A percentile compares a stretch with the other conserved stretches of the same genome.
Evolutionary conservation across 2,113 vertebrate genomes (phyloP).

Genomic region (Myotis yumanensis): DNA sequence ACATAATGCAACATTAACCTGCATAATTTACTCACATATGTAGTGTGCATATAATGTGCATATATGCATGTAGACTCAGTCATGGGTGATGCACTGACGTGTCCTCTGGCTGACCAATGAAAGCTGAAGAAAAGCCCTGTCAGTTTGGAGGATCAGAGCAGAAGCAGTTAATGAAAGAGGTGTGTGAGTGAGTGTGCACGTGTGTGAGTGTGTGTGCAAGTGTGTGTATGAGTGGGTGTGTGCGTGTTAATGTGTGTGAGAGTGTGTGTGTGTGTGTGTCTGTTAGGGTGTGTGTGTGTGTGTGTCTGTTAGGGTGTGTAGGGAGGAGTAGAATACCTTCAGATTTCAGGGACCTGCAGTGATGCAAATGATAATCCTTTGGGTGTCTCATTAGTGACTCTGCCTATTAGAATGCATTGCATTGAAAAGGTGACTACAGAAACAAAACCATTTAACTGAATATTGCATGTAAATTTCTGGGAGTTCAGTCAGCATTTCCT

Average conservation of each 20-base stretch:
- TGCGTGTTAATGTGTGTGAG: too few relatives aligned
- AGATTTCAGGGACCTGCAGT: background rate
- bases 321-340: background rate
- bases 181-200: too few relatives aligned
- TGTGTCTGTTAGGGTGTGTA: rapidly evolving
- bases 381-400: background rate
- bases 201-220: too few relatives aligned
- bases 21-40: background rate
- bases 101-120: background rate
- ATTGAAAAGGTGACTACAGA: background rate
- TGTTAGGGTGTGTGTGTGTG: background rate
- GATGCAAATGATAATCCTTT: background rate
- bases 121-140: background rate
- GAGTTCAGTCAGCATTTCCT: conserved; percentile 64
- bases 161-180: background rate
- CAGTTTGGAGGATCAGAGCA: background rate
- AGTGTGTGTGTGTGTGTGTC: background rate
- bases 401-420: conserved; percentile 50
- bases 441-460: conserved; percentile 15
- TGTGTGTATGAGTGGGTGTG: background rate
- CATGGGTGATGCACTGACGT: background rate
- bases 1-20: background rate
- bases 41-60: background rate
- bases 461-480: background rate
- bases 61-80: background rate